Base-by-base conservation (phyloP, 2,888 invertebrate genomes). In the Agrilus mali region DNA sequence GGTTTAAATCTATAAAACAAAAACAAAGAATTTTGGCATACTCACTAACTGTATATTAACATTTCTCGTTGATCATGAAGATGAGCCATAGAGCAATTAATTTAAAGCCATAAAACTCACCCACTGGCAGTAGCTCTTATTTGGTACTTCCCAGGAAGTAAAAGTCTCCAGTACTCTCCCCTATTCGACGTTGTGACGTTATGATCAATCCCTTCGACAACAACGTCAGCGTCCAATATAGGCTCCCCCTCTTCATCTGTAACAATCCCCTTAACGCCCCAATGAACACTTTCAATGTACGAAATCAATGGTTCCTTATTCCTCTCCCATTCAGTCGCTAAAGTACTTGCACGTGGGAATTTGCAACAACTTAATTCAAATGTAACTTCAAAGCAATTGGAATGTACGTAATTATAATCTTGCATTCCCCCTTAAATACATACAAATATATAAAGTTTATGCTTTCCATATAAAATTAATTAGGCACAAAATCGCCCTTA, bases 341-440 rank as follows among this genome's bases (percentile, higher is more conserved):
- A 66, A n/a, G 75, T 71, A 0, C 66, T 65, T 0, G 85, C 82
- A 0, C 59, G 48, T 0, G 98, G 98, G 65, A 78, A 97, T 68
- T 98, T 98, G 70, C 87, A 87, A 69, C 98, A 98, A 36, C 92
- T 90, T 56, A 98, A 67, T 64, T 99, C 98, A 57, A 98, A 80
- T 0, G 98, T 98, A 44, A 98, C 80, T 65, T 98, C 98, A 64
- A 94, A 90, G 62, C 94, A 90, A 68, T 96, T 97, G 2, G 90
- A 90, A 60, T 86, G 79, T 4, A 88, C 75, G 66, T 98, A 98
- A 71, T 97, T 98, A 72, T 89, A 99, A 68, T 98, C 98, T 69
- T 89, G 89, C 97, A 98, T 98, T 36, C 97, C 97, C 59, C 93
- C 88, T 78, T 69, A 50, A 48, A 38, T 32, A 12, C 8, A 20